Conservation (phyloP, 2,888 invertebrate species). For the Pseudanteris insignis region DNA sequence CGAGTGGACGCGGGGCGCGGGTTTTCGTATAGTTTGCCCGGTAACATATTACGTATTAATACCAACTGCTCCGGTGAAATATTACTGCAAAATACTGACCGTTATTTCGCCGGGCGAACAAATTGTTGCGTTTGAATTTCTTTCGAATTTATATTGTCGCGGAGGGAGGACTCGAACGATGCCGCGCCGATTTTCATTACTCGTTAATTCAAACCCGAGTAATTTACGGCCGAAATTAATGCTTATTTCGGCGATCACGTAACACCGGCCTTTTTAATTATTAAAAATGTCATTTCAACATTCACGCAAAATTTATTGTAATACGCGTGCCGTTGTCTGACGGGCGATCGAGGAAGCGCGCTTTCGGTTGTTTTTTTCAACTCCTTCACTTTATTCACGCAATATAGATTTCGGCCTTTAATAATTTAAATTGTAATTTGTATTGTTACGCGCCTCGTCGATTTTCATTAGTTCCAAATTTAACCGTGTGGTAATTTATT, state of each 20-base stretch:
- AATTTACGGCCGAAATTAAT: slow-evolving; percentile 40
- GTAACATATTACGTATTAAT: slow-evolving; percentile 68
- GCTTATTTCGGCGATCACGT: slow-evolving; percentile 35
- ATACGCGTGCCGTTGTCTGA: slow-evolving; percentile 7
- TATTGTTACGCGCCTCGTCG: slow-evolving; percentile 25
- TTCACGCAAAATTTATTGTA: slow-evolving; percentile 28
- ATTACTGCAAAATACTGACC: slow-evolving; percentile 67
- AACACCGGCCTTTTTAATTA: slow-evolving; percentile 32
- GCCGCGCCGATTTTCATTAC: slow-evolving; percentile 39
- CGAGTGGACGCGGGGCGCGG: slow-evolving; percentile 43
- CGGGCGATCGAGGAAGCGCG: slow-evolving; percentile 2
- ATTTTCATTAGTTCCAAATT: slow-evolving; percentile 36
- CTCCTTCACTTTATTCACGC: too few relatives aligned
- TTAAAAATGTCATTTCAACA: slow-evolving; percentile 38
- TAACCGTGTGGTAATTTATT: slow-evolving; percentile 27
- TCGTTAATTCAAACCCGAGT: slow-evolving; percentile 39
- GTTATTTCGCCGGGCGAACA: slow-evolving; percentile 62
- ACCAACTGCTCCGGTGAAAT: slow-evolving; percentile 67
- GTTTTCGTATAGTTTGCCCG: slow-evolving; percentile 62
- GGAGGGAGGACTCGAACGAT: slow-evolving; percentile 27
- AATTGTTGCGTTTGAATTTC: slow-evolving; percentile 59
- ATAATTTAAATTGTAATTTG: slow-evolving; percentile 33
- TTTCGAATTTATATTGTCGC: slow-evolving; percentile 57
- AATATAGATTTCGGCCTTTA: slow-evolving; percentile 9
- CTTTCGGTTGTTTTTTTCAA: slow-evolving; percentile 12